A percentile compares a stretch with the other conserved stretches of the same genome.
Evolutionary conservation across 2,797 vertebrate species (phyloP).

Genomic region (Sylvia borin): DNA sequence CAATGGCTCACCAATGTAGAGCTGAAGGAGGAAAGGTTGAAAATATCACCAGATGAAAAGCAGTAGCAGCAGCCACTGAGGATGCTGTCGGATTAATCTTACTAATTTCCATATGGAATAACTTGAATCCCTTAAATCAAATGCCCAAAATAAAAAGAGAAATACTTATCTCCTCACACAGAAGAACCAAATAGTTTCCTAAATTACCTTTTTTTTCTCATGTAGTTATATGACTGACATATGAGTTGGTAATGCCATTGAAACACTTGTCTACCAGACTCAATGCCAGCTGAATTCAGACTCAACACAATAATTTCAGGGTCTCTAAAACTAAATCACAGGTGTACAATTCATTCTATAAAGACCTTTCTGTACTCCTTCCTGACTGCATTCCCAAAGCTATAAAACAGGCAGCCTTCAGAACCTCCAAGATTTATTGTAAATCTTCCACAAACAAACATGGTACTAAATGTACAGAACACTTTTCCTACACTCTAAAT

Average conservation of each 20-base stretch:
- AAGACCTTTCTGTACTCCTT: not conserved
- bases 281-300: not conserved
- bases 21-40: not conserved
- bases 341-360: not conserved
- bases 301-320: not conserved
- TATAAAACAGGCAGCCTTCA: not conserved
- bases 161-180: not conserved
- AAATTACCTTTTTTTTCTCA: not conserved
- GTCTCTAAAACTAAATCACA: not conserved
- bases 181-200: not conserved
- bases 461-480: accelerated
- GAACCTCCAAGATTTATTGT: not conserved
- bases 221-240: not conserved
- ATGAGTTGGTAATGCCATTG: not conserved
- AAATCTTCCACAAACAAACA: not conserved
- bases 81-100: not conserved
- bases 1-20: not conserved
- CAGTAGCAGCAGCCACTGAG: not conserved
- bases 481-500: not conserved
- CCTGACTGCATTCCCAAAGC: not conserved
- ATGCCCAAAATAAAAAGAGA: not conserved
- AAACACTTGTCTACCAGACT: not conserved
- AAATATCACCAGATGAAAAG: not conserved
- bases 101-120: not conserved
- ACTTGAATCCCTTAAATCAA: not conserved